Percentiles rank a stretch among this genome's conserved stretches.
Evolutionary conservation across 2,113 vertebrate genomes (phyloP).

Genomic region (Atherinomorus stipes): DNA sequence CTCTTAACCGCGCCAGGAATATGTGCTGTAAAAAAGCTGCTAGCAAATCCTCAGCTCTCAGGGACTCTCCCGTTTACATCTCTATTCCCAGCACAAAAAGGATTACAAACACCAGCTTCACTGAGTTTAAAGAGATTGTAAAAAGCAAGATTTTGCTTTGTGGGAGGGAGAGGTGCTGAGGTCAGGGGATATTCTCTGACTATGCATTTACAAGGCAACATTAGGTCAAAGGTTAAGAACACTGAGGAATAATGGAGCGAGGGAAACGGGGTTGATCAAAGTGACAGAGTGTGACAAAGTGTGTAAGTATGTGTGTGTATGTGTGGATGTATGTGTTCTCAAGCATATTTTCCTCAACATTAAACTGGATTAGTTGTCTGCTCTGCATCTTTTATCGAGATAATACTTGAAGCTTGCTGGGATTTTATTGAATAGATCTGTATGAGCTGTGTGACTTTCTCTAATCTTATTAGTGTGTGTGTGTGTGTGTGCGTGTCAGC

Average conservation of each 20-base stretch:
- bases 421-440: conserved; percentile 70
- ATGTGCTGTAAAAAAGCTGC: conserved; percentile 29
- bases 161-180: neutral
- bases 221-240: conserved; percentile 41
- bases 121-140: conserved; percentile 49
- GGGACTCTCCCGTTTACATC: conserved; percentile 60
- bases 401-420: conserved; percentile 62
- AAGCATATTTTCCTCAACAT: conserved; percentile 65
- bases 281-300: neutral
- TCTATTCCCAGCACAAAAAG: conserved; percentile 59
- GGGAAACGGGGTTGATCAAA: conserved; percentile 7
- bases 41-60: conserved; percentile 58
- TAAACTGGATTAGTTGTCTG: conserved; percentile 75
- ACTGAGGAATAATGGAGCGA: neutral
- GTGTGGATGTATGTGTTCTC: conserved; percentile 25
- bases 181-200: conserved; percentile 26
- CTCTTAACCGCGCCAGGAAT: conserved; percentile 30
- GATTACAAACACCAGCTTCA: conserved; percentile 65
- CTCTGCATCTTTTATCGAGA: conserved; percentile 70
- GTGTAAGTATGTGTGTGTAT: conserved; percentile 3
- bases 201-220: conserved; percentile 28
- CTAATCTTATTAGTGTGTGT: conserved; percentile 64
- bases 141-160: conserved; percentile 30
- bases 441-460: conserved; percentile 59
- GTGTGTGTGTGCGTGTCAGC: conserved; percentile 25